Evolutionary conservation across 1,140 invertebrate genomes (phyloP).

Genomic region (Drosophila melanica): DNA sequence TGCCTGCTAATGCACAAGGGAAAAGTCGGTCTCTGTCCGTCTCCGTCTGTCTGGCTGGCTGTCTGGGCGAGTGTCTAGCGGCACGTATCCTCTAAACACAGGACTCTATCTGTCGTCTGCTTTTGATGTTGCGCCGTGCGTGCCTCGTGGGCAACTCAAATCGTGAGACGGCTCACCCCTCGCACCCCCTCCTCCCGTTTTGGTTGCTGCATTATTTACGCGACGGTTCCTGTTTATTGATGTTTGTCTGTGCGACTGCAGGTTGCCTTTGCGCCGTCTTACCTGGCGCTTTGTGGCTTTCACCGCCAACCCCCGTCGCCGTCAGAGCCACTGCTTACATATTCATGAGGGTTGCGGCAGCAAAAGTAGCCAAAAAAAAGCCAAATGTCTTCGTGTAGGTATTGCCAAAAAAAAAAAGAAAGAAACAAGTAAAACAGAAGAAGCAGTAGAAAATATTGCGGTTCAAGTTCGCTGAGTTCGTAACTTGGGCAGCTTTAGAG

Average conservation of each 20-base stretch:
- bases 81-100: slow-evolving; percentile 59
- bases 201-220: slow-evolving; percentile 77
- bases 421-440: too few relatives aligned
- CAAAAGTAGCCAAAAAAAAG: slow-evolving; percentile 68
- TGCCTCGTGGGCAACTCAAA: slow-evolving; percentile 48
- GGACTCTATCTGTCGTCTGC: slow-evolving; percentile 31
- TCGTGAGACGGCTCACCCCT: slow-evolving; percentile 32
- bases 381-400: slow-evolving; percentile 54
- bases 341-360: slow-evolving; percentile 82
- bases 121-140: slow-evolving; percentile 55
- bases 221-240: slow-evolving; percentile 80
- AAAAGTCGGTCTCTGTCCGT: slow-evolving; percentile 39
- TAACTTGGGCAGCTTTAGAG: slow-evolving; percentile 21
- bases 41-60: slow-evolving; percentile 11
- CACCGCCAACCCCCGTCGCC: slow-evolving; percentile 39
- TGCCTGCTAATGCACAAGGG: slow-evolving; percentile 54
- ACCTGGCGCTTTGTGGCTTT: slow-evolving; percentile 67
- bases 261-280: slow-evolving; percentile 48
- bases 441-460: slow-evolving; percentile 60
- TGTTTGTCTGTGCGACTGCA: slow-evolving; percentile 65
- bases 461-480: slow-evolving; percentile 74
- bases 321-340: slow-evolving; percentile 67
- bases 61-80: slow-evolving; percentile 49
- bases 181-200: neutral
- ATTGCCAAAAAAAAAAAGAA: slow-evolving; percentile 57